Base-by-base conservation (phyloP, 2,888 invertebrate species). In the Tholera decimalis region DNA sequence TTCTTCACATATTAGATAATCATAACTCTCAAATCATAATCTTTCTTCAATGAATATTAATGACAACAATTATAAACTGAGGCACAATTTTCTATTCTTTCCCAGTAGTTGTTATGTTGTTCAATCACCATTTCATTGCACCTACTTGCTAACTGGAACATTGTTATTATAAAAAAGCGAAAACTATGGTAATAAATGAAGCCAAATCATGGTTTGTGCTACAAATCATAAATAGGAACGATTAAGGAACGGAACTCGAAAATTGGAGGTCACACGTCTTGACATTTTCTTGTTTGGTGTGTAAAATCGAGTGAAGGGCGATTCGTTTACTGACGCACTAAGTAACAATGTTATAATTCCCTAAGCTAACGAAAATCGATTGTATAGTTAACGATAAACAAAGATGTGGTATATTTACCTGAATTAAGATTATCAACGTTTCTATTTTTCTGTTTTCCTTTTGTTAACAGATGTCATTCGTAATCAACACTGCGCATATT, bases 401-500 rank as follows among this genome's bases (percentile, higher is more conserved):
- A 39, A 37, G 26, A 33, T 58, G 47, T 64, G 35, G 18, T 76
- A 78, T 74, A 72, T 68, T 88, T 92, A 93, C 93, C 92, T 93
- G 79, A 59, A 79, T 81, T 68, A 74, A 15, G 50, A 66, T 66
- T 65, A 67, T 51, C 68, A 73, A 80, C 79, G 83, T 85, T 79
- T 83, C 67, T 83, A 76, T 75, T 81, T 81, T 88, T 88, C 88
- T 90, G 92, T 92, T 93, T 92, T 92, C 90, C 88, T 92, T 92
- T 91, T 92, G 92, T 90, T 93, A 91, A 81, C 90, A 93, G 91
- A 93, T 92, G 93, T 93, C 94, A 94, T 92, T 90, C 91, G 93
- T 92, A 93, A 92, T 93, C 91, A 94, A 92, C 93, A 91, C 90
- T 89, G 89, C 92, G 93, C 94, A 94, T 93, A 93, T 91, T 93